Base-by-base conservation (phyloP, 1,140 invertebrate genomes). In the Lysiphlebus fabarum region DNA sequence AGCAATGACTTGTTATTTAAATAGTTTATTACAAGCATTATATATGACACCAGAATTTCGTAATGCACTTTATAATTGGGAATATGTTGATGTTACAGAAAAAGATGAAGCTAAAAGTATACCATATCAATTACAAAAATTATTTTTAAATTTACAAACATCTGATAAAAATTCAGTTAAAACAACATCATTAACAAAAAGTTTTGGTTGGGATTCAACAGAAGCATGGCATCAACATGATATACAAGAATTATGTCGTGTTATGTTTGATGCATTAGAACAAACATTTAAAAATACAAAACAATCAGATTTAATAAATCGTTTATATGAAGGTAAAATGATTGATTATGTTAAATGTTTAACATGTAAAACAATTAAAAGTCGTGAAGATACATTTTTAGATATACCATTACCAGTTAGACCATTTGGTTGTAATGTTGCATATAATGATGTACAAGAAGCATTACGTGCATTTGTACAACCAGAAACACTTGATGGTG, bases 41-140 rank as follows among this genome's bases (percentile, higher is more conserved):
- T 96, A 85, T 68, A 96, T 96, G 91, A 96, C 93, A 5, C 93
- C 94, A n/a, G 93, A 96, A 77, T 95, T 96, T 72, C 81, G 93
- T 40, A 96, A 96, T 79, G 90, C 90, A 3, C 75, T 96, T 7
- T 95, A 95, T 71, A 88, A 88, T 65, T 93, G 92, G 90, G 86
- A 92, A 74, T 92, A 88, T 71, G 61, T 71, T 8, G 88, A 90
- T 70, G 86, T 85, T 33, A 72, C 75, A 33, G 72, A 81, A 53
- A 82, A 82, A 58, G 83, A 86, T 68, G 83, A 85, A 66, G 80
- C 77, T 12, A 87, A 34, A 7, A 92, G 86, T 66, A 95, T 94
- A 66, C 91, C 91, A 1, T 93, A 85, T 81, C 92, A 95, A 70
- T 76, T 96, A 58, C 93, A 96, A 70, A 91, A 89, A 70, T 76